A percentile compares a stretch with the other conserved stretches of the same genome.
Conservation (phyloP, 2,797 vertebrate species). For the Nannoperca australis region DNA sequence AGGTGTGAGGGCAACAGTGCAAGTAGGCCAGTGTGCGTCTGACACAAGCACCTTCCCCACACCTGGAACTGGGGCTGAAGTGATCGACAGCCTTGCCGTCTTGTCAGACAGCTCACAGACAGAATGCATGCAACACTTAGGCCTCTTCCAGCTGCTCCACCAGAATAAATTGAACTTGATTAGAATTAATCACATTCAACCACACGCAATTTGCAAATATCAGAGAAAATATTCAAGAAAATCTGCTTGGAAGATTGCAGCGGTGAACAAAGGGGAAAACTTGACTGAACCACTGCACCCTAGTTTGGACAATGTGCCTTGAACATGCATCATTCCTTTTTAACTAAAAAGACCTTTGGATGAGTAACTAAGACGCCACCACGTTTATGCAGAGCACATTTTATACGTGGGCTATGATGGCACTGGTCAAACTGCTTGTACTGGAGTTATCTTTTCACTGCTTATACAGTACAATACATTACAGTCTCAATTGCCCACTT, state of each 20-base stretch:
- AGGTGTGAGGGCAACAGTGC: conserved; percentile 85
- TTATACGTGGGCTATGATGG: conserved; percentile 24
- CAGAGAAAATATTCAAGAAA: conserved; percentile 74
- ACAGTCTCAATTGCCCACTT: conserved; percentile 36
- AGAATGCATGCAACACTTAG: conserved; percentile 69
- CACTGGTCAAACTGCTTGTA: conserved; percentile 18
- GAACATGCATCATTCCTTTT: conserved; percentile 26
- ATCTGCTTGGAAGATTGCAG: conserved; percentile 55
- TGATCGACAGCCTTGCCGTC: conserved; percentile 78
- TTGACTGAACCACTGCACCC: conserved; percentile 17
- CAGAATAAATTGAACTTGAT: conserved; percentile 88
- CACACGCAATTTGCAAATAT: conserved; percentile 83
- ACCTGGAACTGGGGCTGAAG: conserved; percentile 81
- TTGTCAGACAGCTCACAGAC: conserved; percentile 80
- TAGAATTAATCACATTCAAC: conserved; percentile 86
- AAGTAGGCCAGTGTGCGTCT: conserved; percentile 78
- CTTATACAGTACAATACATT: conserved; percentile 22
- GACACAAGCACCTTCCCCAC: conserved; percentile 82
- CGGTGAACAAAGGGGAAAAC: conserved; percentile 58
- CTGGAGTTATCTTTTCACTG: conserved; percentile 35
- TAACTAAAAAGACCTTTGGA: conserved; percentile 33
- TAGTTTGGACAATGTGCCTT: conserved; percentile 26
- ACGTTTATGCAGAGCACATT: conserved; percentile 20
- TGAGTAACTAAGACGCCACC: conserved; percentile 28
- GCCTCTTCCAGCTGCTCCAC: conserved; percentile 85